These are phyloP conservation scores for Exocentrus adspersus DNA, from an alignment of 2,888 invertebrate genomes.

Conservation along the genomic window DNA sequence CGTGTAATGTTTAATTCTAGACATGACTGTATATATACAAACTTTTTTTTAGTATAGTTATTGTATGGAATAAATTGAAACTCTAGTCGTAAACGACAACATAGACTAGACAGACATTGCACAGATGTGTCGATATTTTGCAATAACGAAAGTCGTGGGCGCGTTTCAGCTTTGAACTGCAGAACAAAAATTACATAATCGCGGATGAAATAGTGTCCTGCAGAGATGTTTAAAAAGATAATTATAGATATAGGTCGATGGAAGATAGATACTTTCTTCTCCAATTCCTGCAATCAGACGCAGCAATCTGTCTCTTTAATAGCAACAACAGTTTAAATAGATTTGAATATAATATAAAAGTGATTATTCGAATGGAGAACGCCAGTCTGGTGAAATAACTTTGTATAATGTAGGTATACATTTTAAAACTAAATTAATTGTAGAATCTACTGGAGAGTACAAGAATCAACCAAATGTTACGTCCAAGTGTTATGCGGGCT, in stretches of 20 bases:
- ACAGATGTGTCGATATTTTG: conserved; percentile 6
- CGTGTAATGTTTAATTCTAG: conserved; percentile 20
- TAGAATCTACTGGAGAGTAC: too few relatives aligned
- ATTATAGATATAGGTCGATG: not conserved
- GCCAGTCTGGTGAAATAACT: too few relatives aligned
- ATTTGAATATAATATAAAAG: too few relatives aligned
- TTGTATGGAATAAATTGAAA: conserved; percentile 8
- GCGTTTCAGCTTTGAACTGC: not conserved
- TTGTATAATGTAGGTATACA: too few relatives aligned
- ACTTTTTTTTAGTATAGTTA: conserved; percentile 5
- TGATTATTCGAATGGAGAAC: too few relatives aligned
- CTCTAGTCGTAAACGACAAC: conserved; percentile 13
- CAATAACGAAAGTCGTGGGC: not conserved
- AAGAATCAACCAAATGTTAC: too few relatives aligned
- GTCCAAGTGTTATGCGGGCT: too few relatives aligned
- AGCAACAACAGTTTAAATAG: too few relatives aligned
- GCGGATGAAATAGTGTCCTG: not conserved
- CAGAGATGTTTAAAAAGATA: not conserved
- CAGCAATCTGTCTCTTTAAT: too few relatives aligned
- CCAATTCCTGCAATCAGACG: not conserved
- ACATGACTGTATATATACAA: conserved; percentile 5
- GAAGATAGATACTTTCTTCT: not conserved
- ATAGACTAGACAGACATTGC: not conserved
- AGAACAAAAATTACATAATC: not conserved
- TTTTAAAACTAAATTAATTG: too few relatives aligned